Percentiles rank a stretch among this genome's conserved stretches.
Evolutionary conservation across 2,888 invertebrate genomes (phyloP).

Genomic region (Taenaris catops): DNA sequence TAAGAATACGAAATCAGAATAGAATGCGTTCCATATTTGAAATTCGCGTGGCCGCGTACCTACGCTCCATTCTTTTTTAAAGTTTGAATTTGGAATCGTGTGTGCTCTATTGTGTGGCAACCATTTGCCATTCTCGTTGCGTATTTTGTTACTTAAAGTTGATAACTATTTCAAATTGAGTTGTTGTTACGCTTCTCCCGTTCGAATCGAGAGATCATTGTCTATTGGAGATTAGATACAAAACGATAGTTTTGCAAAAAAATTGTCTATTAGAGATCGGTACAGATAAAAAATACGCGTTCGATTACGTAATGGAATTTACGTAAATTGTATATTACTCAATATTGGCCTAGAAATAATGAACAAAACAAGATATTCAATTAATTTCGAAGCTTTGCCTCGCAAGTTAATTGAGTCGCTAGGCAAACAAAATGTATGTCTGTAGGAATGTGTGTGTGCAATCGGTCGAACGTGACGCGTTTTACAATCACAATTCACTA

Average conservation of each 20-base stretch:
- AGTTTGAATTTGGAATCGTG: constrained; percentile 72
- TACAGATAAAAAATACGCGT: constrained; percentile 30
- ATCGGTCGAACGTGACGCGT: constrained; percentile 65
- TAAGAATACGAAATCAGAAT: constrained; percentile 67
- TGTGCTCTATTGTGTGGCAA: constrained; percentile 73
- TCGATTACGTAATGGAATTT: constrained; percentile 36
- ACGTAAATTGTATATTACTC: constrained; percentile 35
- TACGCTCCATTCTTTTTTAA: constrained; percentile 53
- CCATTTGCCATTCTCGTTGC: constrained; percentile 66
- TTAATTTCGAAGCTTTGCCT: constrained; percentile 26
- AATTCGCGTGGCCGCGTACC: constrained; percentile 51
- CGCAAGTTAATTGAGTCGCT: constrained; percentile 24
- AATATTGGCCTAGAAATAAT: constrained; percentile 32
- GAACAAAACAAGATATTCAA: constrained; percentile 27
- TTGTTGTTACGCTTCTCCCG: background rate
- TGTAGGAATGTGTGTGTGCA: constrained; percentile 52
- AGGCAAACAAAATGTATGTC: constrained; percentile 37
- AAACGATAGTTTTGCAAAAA: constrained; percentile 43
- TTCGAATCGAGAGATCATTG: background rate
- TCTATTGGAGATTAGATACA: constrained; percentile 9
- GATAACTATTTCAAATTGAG: constrained; percentile 11
- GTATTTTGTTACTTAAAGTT: constrained; percentile 38
- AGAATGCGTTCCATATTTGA: constrained; percentile 67
- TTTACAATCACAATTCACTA: constrained; percentile 54
- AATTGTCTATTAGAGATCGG: constrained; percentile 41